Percentiles rank a stretch among this genome's conserved stretches.
phyloP scores from a whole-genome alignment of 2,113 vertebrate genomes.

The Brachyistius frenatus region DNA sequence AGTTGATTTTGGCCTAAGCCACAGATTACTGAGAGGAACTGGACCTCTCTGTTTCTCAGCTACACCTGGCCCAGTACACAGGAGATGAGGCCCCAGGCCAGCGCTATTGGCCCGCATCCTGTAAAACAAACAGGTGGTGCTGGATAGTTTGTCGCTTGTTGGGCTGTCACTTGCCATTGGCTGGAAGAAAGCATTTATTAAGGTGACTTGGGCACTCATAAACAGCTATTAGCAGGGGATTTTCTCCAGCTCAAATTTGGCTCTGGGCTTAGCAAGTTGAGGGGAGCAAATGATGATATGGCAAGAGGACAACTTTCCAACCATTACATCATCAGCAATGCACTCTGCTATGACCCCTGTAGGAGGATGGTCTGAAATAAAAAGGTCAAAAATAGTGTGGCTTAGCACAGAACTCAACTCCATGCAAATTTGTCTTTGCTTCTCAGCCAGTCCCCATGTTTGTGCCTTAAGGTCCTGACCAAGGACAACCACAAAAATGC shows the following conservation, averaged over 20 bases:
- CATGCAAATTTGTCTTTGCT: conserved; percentile 28
- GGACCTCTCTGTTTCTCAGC: conserved; percentile 43
- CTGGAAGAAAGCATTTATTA: conserved; percentile 70
- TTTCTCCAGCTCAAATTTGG: conserved; percentile 57
- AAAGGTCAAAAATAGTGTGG: conserved; percentile 53
- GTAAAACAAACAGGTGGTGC: conserved; percentile 66
- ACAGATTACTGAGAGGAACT: conserved; percentile 43
- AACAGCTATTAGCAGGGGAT: conserved; percentile 73
- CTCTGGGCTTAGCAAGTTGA: conserved; percentile 42
- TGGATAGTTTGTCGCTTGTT: conserved; percentile 28
- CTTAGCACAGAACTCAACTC: conserved; percentile 20
- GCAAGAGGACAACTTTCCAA: conserved; percentile 59
- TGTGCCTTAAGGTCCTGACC: conserved; percentile 40
- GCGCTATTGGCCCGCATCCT: neutral
- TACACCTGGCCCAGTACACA: conserved; percentile 55
- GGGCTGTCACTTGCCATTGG: conserved; percentile 42
- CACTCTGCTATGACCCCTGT: conserved; percentile 43
- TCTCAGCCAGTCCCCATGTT: conserved; percentile 26
- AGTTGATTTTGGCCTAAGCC: conserved; percentile 66
- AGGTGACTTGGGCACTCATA: conserved; percentile 70
- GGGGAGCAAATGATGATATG: conserved; percentile 48
- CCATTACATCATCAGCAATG: conserved; percentile 42
- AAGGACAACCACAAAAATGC: conserved; percentile 57
- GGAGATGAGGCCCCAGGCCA: conserved; percentile 19
- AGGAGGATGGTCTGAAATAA: conserved; percentile 50